phyloP scores from a whole-genome alignment of 2,797 vertebrate genomes.

The Chaunax sp. region DNA sequence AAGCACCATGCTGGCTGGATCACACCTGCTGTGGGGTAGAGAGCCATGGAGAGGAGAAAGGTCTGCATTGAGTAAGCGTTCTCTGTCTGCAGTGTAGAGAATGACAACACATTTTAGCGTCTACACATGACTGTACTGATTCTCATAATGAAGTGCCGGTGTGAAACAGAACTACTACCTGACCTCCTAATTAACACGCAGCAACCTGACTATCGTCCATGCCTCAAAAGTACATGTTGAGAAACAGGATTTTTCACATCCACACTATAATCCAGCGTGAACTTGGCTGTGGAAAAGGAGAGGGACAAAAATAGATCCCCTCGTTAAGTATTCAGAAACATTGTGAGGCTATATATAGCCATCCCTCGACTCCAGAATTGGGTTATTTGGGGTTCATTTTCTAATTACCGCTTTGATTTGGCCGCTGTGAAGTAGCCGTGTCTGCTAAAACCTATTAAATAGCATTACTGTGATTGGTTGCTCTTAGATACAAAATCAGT shows the following conservation, averaged over 20 bases:
- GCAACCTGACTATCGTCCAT: slow-evolving; percentile 16
- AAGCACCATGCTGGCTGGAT: slow-evolving; percentile 49
- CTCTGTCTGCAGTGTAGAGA: slow-evolving; percentile 44
- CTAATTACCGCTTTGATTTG: slow-evolving; percentile 53
- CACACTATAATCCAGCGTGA: slow-evolving; percentile 36
- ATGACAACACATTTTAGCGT: slow-evolving; percentile 49
- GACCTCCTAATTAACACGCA: slow-evolving; percentile 21
- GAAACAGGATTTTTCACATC: slow-evolving; percentile 50
- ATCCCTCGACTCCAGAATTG: slow-evolving; percentile 56
- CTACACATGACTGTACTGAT: slow-evolving; percentile 2
- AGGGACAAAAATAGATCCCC: slow-evolving; percentile 67
- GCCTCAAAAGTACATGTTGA: slow-evolving; percentile 29
- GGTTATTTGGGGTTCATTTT: slow-evolving; percentile 58
- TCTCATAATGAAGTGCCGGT: slow-evolving; percentile 11
- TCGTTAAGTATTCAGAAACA: slow-evolving; percentile 76
- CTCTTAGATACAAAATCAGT: slow-evolving; percentile 36
- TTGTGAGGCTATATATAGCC: slow-evolving; percentile 66
- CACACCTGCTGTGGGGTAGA: slow-evolving; percentile 52
- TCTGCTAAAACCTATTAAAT: slow-evolving; percentile 46
- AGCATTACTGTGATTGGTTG: slow-evolving; percentile 30
- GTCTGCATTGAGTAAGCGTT: slow-evolving; percentile 40
- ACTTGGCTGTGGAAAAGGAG: slow-evolving; percentile 49
- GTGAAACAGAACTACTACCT: slow-evolving; percentile 33
- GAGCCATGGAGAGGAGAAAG: slow-evolving; percentile 49
- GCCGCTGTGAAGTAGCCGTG: slow-evolving; percentile 12